Evolutionary conservation across 1,140 invertebrate genomes (phyloP), one percentile per base, ranked within the genome.

Genomic region (Polypedilum pembai): DNA sequence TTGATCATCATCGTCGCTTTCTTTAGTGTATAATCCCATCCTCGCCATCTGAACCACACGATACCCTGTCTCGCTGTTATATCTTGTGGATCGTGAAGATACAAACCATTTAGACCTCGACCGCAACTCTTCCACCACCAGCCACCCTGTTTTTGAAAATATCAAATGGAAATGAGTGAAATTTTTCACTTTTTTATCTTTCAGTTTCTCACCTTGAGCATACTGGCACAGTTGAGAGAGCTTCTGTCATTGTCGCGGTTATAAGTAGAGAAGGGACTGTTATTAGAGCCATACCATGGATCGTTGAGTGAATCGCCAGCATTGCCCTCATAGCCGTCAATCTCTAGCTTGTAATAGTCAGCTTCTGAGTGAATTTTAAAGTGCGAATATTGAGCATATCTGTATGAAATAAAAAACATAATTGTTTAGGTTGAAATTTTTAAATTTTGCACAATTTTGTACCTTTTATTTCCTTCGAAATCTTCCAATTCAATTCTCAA

Each of bases 51-150:
- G 87, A 95, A 95, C 93, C 93, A 95, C 4, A 95, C 93, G 77
- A 95, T 95, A 78, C 92, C 93, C 90, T 95, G 93, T 79, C 93
- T 85, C 63, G 93, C 93, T 40, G 92, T 94, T 74, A 94, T 85
- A 82, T 94, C 92, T 81, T 94, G 92, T 3, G 92, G 92, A 82
- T 94, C 92, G 78, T 94, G 93, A 40, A 94, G 83, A 79, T 95
- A 95, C 40, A 94, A 85, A 17, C 93, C 93, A 80, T 95, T 95
- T 17, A 95, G 85, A 18, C 92, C 93, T 79, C 93, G 84, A 24
- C 93, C 93, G 79, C 93, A 95, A 0, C 92, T 94, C 79, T 94
- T 94, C 93, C 93, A 95, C 94, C 94, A 95, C 94, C 94, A 95
- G 4, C 93, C 94, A 69, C 94, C 94, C 81, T 82, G 40, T 72